Evolutionary conservation across 2,797 vertebrate species (phyloP).

Genomic region (Numenius phaeopus): DNA sequence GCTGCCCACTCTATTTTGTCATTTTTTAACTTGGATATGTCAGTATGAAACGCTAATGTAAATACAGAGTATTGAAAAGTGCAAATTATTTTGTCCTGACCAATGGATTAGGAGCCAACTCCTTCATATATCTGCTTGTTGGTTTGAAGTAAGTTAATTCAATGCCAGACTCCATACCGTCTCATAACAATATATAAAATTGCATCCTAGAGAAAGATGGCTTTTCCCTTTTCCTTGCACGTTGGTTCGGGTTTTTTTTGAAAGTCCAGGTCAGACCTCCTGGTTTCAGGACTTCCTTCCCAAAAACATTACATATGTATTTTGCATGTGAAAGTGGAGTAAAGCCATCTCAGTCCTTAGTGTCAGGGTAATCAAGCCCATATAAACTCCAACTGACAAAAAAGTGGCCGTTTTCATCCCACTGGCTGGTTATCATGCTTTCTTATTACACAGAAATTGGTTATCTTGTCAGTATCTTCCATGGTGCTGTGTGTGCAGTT

Average conservation of each 20-base stretch:
- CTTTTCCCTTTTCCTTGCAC: not conserved
- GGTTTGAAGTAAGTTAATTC: not conserved
- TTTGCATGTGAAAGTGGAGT: not conserved
- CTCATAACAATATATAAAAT: not conserved
- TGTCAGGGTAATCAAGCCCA: not conserved
- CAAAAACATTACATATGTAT: not conserved
- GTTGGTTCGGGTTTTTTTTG: fast-evolving
- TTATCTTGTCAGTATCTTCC: not conserved
- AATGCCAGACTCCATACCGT: not conserved
- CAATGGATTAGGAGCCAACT: not conserved
- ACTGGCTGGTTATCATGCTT: not conserved
- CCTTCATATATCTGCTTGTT: not conserved
- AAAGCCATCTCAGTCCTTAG: not conserved
- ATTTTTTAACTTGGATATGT: constrained; percentile 41
- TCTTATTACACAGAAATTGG: not conserved
- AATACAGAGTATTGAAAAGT: constrained; percentile 42
- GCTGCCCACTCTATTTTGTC: constrained; percentile 23
- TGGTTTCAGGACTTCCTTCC: not conserved
- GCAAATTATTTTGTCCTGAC: constrained; percentile 2
- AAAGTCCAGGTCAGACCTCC: not conserved
- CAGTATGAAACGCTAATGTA: constrained; percentile 32
- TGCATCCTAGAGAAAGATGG: not conserved
- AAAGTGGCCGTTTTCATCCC: not conserved
- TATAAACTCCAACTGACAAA: not conserved
- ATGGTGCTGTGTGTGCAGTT: not conserved